Percentiles rank a stretch among this genome's conserved stretches.
phyloP scores from a whole-genome alignment of 2,888 invertebrate genomes.

The Cataglyphis rosenhaueri region DNA sequence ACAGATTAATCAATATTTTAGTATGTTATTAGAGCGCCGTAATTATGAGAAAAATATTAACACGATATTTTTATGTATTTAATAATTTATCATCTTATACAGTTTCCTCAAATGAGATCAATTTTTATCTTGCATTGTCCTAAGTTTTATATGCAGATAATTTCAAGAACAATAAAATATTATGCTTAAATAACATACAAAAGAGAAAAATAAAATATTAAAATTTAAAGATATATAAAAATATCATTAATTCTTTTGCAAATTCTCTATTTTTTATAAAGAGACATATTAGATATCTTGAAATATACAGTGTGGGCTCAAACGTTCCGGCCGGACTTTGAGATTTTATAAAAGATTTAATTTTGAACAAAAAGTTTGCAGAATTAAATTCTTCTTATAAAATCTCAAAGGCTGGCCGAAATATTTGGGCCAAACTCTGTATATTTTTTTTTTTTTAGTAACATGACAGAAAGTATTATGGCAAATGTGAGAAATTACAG shows the following conservation, averaged over 20 bases:
- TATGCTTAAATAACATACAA: constrained; percentile 12
- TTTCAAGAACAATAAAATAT: constrained; percentile 8
- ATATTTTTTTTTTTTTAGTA: background rate
- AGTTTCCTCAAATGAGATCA: constrained; percentile 45
- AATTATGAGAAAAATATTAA: background rate
- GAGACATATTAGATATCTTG: background rate
- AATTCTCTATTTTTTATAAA: background rate
- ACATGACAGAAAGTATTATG: background rate
- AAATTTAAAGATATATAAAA: background rate
- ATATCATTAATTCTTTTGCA: background rate
- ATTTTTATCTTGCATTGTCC: constrained; percentile 17
- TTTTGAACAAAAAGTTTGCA: too few species aligned
- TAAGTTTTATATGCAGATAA: background rate
- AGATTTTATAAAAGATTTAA: too few species aligned
- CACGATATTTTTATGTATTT: background rate
- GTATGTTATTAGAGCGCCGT: background rate
- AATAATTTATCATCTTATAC: constrained; percentile 23
- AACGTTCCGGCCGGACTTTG: too few species aligned
- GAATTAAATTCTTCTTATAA: too few species aligned
- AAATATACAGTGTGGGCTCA: background rate
- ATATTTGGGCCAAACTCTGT: too few species aligned
- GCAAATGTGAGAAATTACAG: background rate
- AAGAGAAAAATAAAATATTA: background rate
- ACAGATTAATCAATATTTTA: background rate
- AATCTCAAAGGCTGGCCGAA: too few species aligned